phyloP scores from a whole-genome alignment of 2,888 invertebrate species.

The Dicranocentrus wangi region DNA sequence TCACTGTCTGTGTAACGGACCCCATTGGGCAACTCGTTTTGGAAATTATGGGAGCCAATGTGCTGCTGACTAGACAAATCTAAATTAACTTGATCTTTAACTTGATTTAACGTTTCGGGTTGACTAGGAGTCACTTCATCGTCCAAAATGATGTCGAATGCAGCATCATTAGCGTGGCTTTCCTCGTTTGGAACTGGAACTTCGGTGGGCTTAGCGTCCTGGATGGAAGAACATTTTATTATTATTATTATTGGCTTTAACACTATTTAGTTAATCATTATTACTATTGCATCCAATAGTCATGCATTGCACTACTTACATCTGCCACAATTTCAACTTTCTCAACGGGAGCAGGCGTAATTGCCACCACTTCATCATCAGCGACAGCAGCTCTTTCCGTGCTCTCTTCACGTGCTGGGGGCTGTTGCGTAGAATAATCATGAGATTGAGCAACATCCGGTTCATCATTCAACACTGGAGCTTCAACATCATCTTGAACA shows the following conservation, averaged over 20 bases:
- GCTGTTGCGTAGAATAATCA: too few relatives aligned
- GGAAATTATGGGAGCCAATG: background rate
- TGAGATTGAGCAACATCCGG: too few relatives aligned
- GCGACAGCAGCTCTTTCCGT: too few relatives aligned
- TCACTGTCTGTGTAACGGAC: slow-evolving; percentile 31
- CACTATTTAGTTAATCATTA: too few relatives aligned
- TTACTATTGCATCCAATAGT: too few relatives aligned
- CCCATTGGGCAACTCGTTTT: background rate
- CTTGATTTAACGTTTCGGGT: slow-evolving; percentile 42
- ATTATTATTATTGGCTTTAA: too few relatives aligned
- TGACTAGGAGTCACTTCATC: slow-evolving; percentile 32
- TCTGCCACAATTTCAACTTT: background rate
- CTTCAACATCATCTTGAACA: too few relatives aligned
- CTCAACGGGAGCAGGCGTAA: background rate
- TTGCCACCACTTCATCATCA: background rate
- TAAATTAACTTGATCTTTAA: background rate
- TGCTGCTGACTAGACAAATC: background rate
- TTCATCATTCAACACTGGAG: background rate
- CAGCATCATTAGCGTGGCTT: background rate
- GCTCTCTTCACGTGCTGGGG: too few relatives aligned
- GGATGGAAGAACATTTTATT: too few relatives aligned
- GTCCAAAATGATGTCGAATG: slow-evolving; percentile 44
- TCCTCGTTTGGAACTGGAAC: too few relatives aligned
- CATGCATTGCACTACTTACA: too few relatives aligned
- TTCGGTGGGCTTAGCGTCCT: too few relatives aligned